Base-by-base conservation (phyloP, 1,140 invertebrate genomes). In the Drosophila sucinea region DNA sequence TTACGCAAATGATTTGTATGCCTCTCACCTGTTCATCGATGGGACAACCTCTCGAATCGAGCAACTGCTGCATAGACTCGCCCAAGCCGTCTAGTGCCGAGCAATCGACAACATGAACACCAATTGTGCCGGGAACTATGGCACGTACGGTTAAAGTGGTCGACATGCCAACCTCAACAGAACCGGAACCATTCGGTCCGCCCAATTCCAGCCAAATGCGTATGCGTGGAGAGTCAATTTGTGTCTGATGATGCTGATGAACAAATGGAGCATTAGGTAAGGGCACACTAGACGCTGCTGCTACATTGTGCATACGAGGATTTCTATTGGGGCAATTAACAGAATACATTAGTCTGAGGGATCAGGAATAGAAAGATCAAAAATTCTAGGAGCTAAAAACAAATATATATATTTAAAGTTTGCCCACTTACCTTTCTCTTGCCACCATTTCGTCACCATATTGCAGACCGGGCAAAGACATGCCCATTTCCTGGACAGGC, bases 151-250 rank as follows among this genome's bases (percentile, higher is more conserved):
- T 93, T 29, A 96, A 86, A 33, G 94, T 94, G 1, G 95, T 95
- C 4, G 94, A 94, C 92, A 96, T 95, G n/a, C 96, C 96, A 64
- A 96, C 95, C 90, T 95, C 94, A 3, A 95, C 93, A 7, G 93
- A 92, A 38, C 94, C 93, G 3, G 92, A 79, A 41, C 93, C 92
- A 63, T 90, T 84, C 25, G 73, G 81, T 7, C 83, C 91, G 23
- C 94, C 92, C 69, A 96, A 93, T 79, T 96, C 95, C 93, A 96
- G 94, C 95, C 95, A 96, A 44, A 95, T 95, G 63, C 94, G 93
- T 8, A 92, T 90, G 23, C 90, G 76, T 4, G 81, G 91, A 30
- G 91, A 90, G 30, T 89, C 85, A 80, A 84, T 78, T 6, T 77
- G 69, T 8, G 78, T 58, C 35, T 63, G 62, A 25, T 25, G 72